Evolutionary conservation across 2,888 invertebrate species (phyloP), one percentile per base, ranked within the genome.

Genomic region (Dynastes tityus): DNA sequence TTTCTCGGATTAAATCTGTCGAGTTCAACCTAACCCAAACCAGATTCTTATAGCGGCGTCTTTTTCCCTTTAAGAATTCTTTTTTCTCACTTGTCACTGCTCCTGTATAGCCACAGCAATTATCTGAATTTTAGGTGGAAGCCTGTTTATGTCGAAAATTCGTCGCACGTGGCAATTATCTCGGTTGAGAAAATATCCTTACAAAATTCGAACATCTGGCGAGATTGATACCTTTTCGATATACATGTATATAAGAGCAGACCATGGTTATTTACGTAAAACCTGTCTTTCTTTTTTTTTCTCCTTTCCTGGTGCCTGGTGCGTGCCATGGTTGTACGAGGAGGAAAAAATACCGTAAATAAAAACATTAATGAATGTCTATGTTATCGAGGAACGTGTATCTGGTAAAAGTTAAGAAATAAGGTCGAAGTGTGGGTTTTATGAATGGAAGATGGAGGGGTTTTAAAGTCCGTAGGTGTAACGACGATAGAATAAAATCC

Each of bases 371-470:
- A 79, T 80, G 78, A 79, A 64, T 77, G 76, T 73, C 73, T 78
- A 79, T 63, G 78, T 80, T 79, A 79, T 78, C 77, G 78, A 53
- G 71, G 76, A 77, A 71, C 79, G 74, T 79, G 77, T 77, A 79
- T 76, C 79, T 78, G 81, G 83, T 82, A 83, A 83, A 82, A 83
- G 83, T 83, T 81, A 79, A 79, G 80, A 82, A 83, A 81, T 83
- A 83, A 83, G 83, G 83, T 82, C 83, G 81, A 75, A 76, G 82
- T 82, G 83, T 83, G 83, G 83, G 83, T 82, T 84, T 83, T 83
- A 83, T 84, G 84, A 83, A 83, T 84, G 83, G 82, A 81, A 79
- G 76, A 78, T 78, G 79, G 79, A 78, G 80, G 81, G 79, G 80
- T 78, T 80, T 58, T 58, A 58, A 45, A 77, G 51, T 81, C 79